Conservation (phyloP, 1,140 invertebrate genomes). For the Uloborus diversus region DNA sequence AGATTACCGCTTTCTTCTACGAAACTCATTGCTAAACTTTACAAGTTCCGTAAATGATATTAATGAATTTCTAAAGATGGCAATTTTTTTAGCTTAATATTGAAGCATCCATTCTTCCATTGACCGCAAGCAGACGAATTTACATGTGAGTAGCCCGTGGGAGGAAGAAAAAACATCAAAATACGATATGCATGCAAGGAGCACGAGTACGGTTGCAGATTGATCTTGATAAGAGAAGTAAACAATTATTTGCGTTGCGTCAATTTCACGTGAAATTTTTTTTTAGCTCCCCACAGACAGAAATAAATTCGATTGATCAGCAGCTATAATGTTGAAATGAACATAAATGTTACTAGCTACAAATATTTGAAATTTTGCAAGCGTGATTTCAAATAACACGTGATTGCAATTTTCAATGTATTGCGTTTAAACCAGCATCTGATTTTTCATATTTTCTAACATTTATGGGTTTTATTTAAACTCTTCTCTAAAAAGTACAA, state of each 20-base stretch:
- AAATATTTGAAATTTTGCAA: too few relatives aligned
- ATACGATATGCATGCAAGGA: too few relatives aligned
- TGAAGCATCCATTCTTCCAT: neutral
- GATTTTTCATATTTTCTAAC: too few relatives aligned
- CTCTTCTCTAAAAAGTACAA: too few relatives aligned
- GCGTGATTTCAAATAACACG: too few relatives aligned
- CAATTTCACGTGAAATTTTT: neutral
- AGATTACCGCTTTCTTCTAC: slow-evolving; percentile 60
- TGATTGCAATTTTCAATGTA: too few relatives aligned
- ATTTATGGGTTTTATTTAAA: too few relatives aligned
- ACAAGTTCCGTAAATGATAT: neutral
- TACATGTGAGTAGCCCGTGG: neutral
- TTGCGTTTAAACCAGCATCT: too few relatives aligned
- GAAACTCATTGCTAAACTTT: neutral
- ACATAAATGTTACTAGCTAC: too few relatives aligned
- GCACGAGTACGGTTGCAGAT: neutral
- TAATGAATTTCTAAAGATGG: neutral
- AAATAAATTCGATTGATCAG: too few relatives aligned
- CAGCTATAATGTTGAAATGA: too few relatives aligned
- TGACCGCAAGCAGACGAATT: neutral
- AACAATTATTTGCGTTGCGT: neutral
- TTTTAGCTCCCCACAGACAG: neutral
- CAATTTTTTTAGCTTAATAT: neutral
- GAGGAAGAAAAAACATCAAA: neutral
- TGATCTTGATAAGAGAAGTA: neutral